Evolutionary conservation across 2,888 invertebrate species (phyloP).

Genomic region (Ormyrus pomaceus): DNA sequence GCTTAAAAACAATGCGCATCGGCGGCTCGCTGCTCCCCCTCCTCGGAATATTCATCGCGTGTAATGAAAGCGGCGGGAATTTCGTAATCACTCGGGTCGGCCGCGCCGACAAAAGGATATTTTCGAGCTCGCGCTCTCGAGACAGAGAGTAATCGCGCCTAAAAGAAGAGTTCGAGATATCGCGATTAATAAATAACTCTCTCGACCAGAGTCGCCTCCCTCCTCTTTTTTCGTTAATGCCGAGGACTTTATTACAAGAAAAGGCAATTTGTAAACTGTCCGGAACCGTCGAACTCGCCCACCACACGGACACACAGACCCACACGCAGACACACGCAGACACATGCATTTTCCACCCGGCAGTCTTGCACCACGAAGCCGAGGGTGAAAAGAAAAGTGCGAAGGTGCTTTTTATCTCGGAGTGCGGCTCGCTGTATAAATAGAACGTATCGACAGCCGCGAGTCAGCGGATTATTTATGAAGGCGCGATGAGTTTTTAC

Average conservation of each 20-base stretch:
- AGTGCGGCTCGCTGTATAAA: constrained; percentile 16
- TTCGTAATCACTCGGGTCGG: constrained; percentile 40
- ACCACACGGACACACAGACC: constrained; percentile 4
- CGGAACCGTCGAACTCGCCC: constrained; percentile 54
- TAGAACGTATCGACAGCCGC: constrained; percentile 47
- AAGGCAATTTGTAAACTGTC: constrained; percentile 55
- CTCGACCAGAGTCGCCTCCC: neutral
- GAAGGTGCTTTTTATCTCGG: constrained; percentile 33
- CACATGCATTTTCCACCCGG: too few species aligned
- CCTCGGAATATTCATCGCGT: constrained; percentile 34
- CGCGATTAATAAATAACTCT: constrained; percentile 53
- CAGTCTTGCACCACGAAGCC: neutral
- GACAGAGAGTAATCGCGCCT: constrained; percentile 54
- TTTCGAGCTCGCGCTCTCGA: constrained; percentile 24
- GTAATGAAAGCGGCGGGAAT: constrained; percentile 40
- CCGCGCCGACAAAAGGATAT: constrained; percentile 52
- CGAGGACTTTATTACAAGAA: constrained; percentile 58
- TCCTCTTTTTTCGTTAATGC: constrained; percentile 27
- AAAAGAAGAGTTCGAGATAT: constrained; percentile 55
- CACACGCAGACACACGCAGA: neutral
- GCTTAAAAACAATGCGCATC: constrained; percentile 13
- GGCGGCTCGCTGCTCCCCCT: neutral
- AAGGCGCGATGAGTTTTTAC: constrained; percentile 12
- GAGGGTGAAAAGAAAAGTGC: constrained; percentile 30
- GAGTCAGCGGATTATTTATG: constrained; percentile 47